phyloP scores from a whole-genome alignment of 2,113 vertebrate genomes.

The Potamarius usumacintae region DNA sequence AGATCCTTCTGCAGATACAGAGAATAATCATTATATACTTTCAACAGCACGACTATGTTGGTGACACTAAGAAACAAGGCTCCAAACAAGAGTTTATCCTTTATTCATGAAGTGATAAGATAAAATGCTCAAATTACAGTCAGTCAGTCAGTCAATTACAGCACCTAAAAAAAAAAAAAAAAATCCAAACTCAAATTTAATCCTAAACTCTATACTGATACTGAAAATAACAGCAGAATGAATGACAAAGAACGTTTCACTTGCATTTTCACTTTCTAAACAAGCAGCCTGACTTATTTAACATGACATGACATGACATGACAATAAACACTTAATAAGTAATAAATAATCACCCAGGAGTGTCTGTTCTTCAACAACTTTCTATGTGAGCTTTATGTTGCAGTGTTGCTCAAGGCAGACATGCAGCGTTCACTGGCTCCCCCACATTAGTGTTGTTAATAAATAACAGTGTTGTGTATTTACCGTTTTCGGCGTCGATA shows the following conservation, averaged over 20 bases:
- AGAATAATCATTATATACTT: background rate
- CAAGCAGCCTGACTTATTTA: background rate
- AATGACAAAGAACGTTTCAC: background rate
- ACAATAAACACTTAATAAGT: background rate
- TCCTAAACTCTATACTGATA: background rate
- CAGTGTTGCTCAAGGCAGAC: background rate
- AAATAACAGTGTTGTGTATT: slow-evolving; percentile 38
- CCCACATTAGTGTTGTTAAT: background rate
- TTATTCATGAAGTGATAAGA: background rate
- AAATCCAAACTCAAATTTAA: background rate
- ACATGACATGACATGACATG: background rate
- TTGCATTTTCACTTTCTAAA: background rate
- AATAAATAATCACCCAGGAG: background rate
- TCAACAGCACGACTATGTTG: background rate
- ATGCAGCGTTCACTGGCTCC: slow-evolving; percentile 7
- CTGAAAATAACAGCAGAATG: background rate
- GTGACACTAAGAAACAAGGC: background rate
- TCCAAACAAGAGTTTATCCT: background rate
- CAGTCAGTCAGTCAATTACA: background rate
- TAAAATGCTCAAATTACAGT: background rate
- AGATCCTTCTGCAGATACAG: background rate
- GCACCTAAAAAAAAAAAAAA: background rate
- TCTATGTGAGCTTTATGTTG: background rate
- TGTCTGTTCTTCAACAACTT: background rate
- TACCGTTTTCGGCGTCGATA: slow-evolving; percentile 76